Percentiles rank a stretch among this genome's conserved stretches.
Evolutionary conservation across 2,797 vertebrate genomes (phyloP).

Genomic region (Anas georgica): DNA sequence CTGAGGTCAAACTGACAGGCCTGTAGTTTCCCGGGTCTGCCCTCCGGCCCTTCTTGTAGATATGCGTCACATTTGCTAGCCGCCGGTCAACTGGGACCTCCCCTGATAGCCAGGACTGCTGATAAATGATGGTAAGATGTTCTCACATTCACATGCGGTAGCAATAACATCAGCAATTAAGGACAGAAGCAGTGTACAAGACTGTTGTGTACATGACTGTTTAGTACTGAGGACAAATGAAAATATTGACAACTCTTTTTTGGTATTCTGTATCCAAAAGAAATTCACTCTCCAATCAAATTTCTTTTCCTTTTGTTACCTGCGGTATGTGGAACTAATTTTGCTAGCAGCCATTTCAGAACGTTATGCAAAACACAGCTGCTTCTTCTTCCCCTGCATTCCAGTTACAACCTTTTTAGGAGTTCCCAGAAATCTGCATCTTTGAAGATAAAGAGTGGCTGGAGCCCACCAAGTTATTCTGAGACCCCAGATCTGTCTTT

Average conservation of each 20-base stretch:
- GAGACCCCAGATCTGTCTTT: neutral
- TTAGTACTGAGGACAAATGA: neutral
- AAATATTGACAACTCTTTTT: neutral
- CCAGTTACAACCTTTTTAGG: neutral
- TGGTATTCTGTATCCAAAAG: neutral
- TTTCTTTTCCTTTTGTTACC: neutral
- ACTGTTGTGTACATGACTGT: neutral
- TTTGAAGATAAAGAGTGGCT: neutral
- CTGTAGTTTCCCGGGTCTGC: too few species aligned
- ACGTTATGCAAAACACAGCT: neutral
- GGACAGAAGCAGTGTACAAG: neutral
- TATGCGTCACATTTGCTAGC: too few species aligned
- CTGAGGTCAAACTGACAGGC: too few species aligned
- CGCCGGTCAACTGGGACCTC: too few species aligned
- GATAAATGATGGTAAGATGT: too few species aligned
- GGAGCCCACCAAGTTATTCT: neutral
- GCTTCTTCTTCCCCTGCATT: neutral
- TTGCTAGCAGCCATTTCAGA: neutral
- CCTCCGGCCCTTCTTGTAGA: too few species aligned
- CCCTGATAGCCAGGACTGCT: too few species aligned
- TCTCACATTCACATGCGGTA: neutral
- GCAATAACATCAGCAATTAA: neutral
- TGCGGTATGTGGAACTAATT: fast-evolving
- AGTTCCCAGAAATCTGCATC: neutral
- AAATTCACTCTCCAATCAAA: neutral